Base-by-base conservation (phyloP, 2,888 invertebrate genomes). In the Parnassius apollo region DNA sequence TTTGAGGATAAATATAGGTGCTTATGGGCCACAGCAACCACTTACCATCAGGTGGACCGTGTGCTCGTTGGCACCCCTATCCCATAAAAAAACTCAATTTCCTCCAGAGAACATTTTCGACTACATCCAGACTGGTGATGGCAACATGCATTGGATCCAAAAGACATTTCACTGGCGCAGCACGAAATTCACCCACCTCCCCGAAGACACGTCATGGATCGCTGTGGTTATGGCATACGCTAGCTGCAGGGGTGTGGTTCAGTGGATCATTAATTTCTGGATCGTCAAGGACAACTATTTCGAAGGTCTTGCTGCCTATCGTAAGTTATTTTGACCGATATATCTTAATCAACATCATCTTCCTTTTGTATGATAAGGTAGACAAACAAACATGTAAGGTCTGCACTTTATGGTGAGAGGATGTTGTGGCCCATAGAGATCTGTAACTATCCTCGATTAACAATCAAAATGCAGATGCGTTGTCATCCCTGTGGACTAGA, bases 231-330 rank as follows among this genome's bases (percentile, higher is more conserved):
- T 90, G 62, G 86, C 87, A 0, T 91, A 82, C 69, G 42, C 67
- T 62, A 88, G 88, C 72, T 65, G 81, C 59, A 70, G 90, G 11
- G 89, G 85, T 1, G 62, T 88, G 1, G 84, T 90, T 10, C 85
- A 81, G 62, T 90, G 88, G 88, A 46, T 89, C 13, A 42, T 87
- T 57, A 91, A 91, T 73, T 85, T 83, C 58, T 91, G 91, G 90
- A 70, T 89, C 11, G 73, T 89, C 0, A 84, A 88, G 59, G 91
- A 91, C 64, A 86, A 83, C 63, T 89, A 83, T 63, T 78, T 71
- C 42, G 79, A 80, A 35, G 86, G 89, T 0, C 53, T 83, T 7
- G 70, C 63, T 0, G 58, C 63, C 11, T 82, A 77, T 57, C 81
- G 90, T 87, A 65, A 83, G 88, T 54, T 12, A 35, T 35, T 7